Conservation (phyloP, 2,113 vertebrate genomes). For the Balaeniceps rex region DNA sequence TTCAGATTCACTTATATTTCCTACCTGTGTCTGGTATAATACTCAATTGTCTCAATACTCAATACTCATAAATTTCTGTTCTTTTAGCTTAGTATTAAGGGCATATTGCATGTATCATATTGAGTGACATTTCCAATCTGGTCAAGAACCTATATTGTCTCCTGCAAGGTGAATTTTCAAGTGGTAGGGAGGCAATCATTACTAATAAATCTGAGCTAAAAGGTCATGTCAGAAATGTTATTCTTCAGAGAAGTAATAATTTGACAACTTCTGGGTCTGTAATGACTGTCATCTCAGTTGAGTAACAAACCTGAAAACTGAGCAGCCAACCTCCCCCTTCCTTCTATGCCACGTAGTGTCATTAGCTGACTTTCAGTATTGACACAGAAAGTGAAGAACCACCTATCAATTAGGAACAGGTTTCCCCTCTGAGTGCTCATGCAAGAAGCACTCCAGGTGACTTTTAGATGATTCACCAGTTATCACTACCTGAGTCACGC, state of each 20-base stretch:
- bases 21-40: not conserved
- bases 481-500: constrained; percentile 2
- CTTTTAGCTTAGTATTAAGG: not conserved
- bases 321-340: not conserved
- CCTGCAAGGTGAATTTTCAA: not conserved
- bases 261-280: not conserved
- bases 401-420: constrained; percentile 3
- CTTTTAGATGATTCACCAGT: constrained; percentile 3
- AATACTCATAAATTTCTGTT: not conserved
- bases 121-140: not conserved
- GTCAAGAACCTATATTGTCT: not conserved
- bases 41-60: not conserved
- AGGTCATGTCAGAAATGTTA: not conserved
- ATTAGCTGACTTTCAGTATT: constrained; percentile 4
- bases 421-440: not conserved
- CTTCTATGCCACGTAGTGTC: not conserved
- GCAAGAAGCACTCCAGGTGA: not conserved
- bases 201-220: not conserved
- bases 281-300: not conserved
- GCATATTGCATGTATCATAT: not conserved
- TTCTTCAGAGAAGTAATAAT: not conserved
- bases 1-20: not conserved
- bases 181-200: not conserved
- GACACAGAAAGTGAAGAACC: constrained; percentile 1
- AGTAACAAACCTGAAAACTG: not conserved